Evolutionary conservation across 2,888 invertebrate species (phyloP).

Genomic region (Luperina testacea): DNA sequence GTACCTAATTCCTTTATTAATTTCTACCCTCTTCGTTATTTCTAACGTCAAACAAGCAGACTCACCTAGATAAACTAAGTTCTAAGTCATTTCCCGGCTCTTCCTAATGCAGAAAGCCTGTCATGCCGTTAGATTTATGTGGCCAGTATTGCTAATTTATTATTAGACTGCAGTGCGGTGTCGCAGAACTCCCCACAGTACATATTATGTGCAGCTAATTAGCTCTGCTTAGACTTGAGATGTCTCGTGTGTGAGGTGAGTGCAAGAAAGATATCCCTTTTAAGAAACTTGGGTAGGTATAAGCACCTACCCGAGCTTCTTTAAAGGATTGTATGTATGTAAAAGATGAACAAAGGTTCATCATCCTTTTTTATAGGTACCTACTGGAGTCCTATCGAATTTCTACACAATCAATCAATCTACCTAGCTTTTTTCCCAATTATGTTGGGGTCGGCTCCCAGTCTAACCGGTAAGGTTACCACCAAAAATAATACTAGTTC

Average conservation of each 20-base stretch:
- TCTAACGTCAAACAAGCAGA: neutral
- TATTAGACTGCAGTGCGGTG: conserved; percentile 66
- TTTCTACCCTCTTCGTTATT: neutral
- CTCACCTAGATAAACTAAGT: conserved; percentile 10
- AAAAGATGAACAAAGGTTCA: too few species aligned
- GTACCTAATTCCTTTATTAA: neutral
- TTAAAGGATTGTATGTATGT: too few species aligned
- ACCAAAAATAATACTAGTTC: too few species aligned
- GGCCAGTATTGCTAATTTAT: conserved; percentile 57
- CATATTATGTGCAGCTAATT: conserved; percentile 47
- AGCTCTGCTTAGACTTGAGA: conserved; percentile 31
- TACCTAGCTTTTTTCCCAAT: too few species aligned
- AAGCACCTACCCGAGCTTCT: too few species aligned
- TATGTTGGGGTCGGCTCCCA: neutral
- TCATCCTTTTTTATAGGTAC: too few species aligned
- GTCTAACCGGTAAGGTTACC: neutral
- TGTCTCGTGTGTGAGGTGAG: neutral
- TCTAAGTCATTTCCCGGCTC: conserved; percentile 20
- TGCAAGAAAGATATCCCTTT: neutral
- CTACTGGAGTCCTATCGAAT: neutral
- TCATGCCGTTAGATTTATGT: conserved; percentile 60
- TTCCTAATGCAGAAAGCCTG: conserved; percentile 61
- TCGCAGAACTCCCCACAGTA: conserved; percentile 38
- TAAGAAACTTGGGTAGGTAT: neutral
- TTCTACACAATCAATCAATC: neutral